Conservation (phyloP, 2,797 vertebrate species). For the Manis javanica region DNA sequence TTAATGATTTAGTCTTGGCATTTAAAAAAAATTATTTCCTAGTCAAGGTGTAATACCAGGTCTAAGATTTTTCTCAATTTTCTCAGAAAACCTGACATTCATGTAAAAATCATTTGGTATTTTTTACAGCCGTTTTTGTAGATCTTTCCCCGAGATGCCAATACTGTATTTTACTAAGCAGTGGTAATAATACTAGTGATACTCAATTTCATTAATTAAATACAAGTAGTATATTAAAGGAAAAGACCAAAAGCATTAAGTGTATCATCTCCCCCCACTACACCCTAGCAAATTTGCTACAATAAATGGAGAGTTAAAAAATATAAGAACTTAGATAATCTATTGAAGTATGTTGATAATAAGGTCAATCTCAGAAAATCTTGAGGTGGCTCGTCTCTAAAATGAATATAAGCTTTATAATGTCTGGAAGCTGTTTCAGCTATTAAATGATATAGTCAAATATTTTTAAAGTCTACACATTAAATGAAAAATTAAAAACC, state of each 20-base stretch:
- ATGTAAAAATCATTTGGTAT: not conserved
- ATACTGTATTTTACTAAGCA: not conserved
- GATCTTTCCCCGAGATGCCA: not conserved
- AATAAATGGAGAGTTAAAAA: not conserved
- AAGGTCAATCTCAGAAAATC: not conserved
- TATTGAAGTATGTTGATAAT: not conserved
- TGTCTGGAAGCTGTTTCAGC: not conserved
- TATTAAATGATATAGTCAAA: not conserved
- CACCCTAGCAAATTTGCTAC: not conserved
- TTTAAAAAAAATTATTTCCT: conserved; percentile 34
- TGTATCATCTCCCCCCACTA: not conserved
- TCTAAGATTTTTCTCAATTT: not conserved
- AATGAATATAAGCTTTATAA: not conserved
- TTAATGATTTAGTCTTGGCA: not conserved
- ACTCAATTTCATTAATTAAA: not conserved
- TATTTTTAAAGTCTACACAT: not conserved
- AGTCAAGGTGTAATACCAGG: not conserved
- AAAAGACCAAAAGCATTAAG: not conserved
- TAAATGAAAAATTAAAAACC: conserved; percentile 19
- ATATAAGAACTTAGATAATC: not conserved
- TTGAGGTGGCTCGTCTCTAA: not conserved
- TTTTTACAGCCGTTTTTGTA: not conserved
- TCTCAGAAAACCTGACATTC: not conserved
- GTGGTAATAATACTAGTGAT: not conserved
- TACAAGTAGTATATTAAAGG: not conserved